phyloP scores from a whole-genome alignment of 2,888 invertebrate genomes.

The Gasteruption jaculator region DNA sequence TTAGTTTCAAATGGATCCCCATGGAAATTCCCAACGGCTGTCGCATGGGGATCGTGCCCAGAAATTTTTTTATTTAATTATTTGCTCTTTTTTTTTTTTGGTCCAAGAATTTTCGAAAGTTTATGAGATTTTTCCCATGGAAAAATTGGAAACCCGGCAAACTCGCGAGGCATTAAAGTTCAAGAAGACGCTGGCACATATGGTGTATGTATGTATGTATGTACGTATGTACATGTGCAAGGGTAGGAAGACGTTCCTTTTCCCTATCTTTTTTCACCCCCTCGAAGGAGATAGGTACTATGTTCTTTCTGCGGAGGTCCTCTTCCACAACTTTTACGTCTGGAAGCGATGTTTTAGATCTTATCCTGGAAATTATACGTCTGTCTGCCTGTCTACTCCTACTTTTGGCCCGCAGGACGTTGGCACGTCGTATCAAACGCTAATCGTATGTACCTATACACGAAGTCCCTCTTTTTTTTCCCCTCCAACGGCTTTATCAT shows the following conservation, averaged over 20 bases:
- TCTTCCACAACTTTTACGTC: slow-evolving; percentile 26
- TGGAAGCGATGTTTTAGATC: slow-evolving; percentile 45
- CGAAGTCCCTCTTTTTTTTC: no score
- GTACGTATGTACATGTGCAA: no score
- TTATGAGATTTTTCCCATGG: slow-evolving; percentile 13
- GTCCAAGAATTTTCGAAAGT: slow-evolving; percentile 14
- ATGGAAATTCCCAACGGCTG: not conserved
- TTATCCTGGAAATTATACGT: slow-evolving; percentile 50
- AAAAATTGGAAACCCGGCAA: no score
- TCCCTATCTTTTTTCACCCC: slow-evolving; percentile 12
- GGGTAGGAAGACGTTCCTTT: no score
- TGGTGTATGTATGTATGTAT: no score
- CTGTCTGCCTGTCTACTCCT: slow-evolving; percentile 45
- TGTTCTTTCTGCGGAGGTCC: slow-evolving; percentile 26
- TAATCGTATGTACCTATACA: slow-evolving; percentile 38
- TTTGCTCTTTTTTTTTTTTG: slow-evolving; percentile 4
- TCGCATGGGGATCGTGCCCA: no score
- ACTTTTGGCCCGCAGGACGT: slow-evolving; percentile 35
- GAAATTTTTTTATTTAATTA: slow-evolving; percentile 17
- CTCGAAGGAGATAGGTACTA: slow-evolving; percentile 17
- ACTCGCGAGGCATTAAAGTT: no score
- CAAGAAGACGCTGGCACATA: no score
- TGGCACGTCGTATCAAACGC: slow-evolving; percentile 36
- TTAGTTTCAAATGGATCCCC: no score
- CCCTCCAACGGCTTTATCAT: no score